phyloP scores from a whole-genome alignment of 2,797 vertebrate species.

The Brachyalestes nurse region DNA sequence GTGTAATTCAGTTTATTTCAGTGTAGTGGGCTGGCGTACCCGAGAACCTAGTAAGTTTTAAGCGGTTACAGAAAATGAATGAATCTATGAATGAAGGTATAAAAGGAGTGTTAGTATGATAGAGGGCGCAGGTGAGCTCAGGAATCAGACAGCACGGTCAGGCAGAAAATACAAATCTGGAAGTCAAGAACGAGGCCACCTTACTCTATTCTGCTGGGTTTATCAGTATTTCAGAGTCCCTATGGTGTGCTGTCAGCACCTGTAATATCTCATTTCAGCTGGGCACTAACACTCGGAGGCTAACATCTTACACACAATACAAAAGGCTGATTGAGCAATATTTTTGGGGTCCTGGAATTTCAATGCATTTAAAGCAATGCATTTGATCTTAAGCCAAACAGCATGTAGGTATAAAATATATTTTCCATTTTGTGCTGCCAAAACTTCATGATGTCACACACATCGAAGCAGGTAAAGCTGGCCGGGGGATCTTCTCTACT shows the following conservation, averaged over 20 bases:
- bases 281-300: too few relatives aligned
- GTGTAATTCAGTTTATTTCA: too few relatives aligned
- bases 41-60: too few relatives aligned
- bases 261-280: too few relatives aligned
- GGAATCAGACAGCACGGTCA: not conserved
- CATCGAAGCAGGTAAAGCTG: not conserved
- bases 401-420: not conserved
- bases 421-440: conserved; percentile 9
- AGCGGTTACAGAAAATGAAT: too few relatives aligned
- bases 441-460: not conserved
- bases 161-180: not conserved
- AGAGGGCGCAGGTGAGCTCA: not conserved
- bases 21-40: too few relatives aligned
- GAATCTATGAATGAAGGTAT: too few relatives aligned
- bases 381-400: not conserved
- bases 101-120: too few relatives aligned
- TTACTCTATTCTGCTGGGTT: not conserved
- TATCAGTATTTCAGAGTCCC: too few relatives aligned
- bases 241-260: too few relatives aligned
- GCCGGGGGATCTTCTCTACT: not conserved
- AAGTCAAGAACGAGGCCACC: not conserved
- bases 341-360: not conserved
- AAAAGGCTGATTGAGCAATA: too few relatives aligned
- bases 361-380: not conserved
- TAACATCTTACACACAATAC: not conserved